A percentile compares a stretch with the other conserved stretches of the same genome.
Evolutionary conservation across 2,888 invertebrate species (phyloP).

Genomic region (Pollenia griseotomentosa): DNA sequence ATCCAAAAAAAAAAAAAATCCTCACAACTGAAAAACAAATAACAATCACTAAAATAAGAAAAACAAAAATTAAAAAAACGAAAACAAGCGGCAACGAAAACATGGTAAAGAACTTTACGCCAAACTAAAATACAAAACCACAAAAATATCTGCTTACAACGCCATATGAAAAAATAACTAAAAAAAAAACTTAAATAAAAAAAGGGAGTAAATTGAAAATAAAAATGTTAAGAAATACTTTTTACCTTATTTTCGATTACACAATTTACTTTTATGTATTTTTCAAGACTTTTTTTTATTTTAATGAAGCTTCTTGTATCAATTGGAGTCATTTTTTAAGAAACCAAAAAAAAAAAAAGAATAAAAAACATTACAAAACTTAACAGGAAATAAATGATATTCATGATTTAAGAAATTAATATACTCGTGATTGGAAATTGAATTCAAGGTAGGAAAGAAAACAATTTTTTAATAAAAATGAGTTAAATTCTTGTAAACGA

Average conservation of each 20-base stretch:
- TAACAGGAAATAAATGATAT: conserved; percentile 72
- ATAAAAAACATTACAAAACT: conserved; percentile 19
- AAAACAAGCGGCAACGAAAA: conserved; percentile 41
- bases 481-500: conserved; percentile 27
- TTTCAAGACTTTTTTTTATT: conserved; percentile 51
- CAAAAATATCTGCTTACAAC: conserved; percentile 1
- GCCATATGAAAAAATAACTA: neutral
- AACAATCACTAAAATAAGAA: conserved; percentile 33
- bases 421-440: conserved; percentile 69
- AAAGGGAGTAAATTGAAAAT: conserved; percentile 74
- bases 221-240: conserved; percentile 66
- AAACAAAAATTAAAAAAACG: conserved; percentile 35
- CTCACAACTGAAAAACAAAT: conserved; percentile 36
- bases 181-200: conserved; percentile 39
- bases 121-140: conserved; percentile 32
- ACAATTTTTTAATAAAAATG: neutral
- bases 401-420: conserved; percentile 69
- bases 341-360: conserved; percentile 9
- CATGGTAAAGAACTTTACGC: conserved; percentile 35
- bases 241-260: conserved; percentile 67
- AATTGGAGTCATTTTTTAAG: conserved; percentile 57
- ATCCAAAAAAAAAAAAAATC: conserved; percentile 10
- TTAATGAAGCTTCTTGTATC: conserved; percentile 73
- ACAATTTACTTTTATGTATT: conserved; percentile 68
- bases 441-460: conserved; percentile 30